Base-by-base conservation (phyloP, 2,113 vertebrate species). In the Speoplatyrhinus poulsoni region DNA sequence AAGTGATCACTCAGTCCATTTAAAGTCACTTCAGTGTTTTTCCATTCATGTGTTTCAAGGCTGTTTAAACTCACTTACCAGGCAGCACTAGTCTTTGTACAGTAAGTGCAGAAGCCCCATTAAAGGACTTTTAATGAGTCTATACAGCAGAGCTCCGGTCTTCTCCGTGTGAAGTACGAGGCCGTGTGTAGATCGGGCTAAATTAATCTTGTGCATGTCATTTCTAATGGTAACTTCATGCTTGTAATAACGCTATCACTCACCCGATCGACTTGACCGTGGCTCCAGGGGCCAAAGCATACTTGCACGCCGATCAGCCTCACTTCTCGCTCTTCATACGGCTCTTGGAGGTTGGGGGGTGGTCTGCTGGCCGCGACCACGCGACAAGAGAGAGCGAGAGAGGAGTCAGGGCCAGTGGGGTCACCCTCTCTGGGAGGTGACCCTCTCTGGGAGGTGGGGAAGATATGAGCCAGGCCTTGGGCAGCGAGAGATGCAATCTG, bases 211-310 rank as follows among this genome's bases (percentile, higher is more conserved):
- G 16, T 6, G 50, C 9, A 13, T 10, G 62, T 8, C 52, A 56
- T 53, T 55, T 66, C 64, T 56, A 33, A 46, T 66, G 53, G 65
- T 54, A 9, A 57, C 53, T 57, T 46, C 65, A 26, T 46, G 53
- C 17, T 54, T 67, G 46, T 57, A 67, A 58, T 48, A 57, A 57
- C 46, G 16, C 65, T 46, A 58, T 67, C 55, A 66, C 52, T 66
- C 65, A 58, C 16, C 6, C 36, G 16, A 7, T 57, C 26, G 65
- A 67, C 53, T 16, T 47, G 65, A 17, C 32, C 46, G 17, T 10
- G 6, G 17, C 60, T 13, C 3, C 10, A 11, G 11, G 26, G 47
- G 46, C 47, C 16, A 15, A 9, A 12, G 48, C 19, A 10, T 19
- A 47, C 48, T 19, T 63, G 47, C 62, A 63, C 32, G 62, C 9